These are phyloP conservation scores for Leucoma salicis DNA, from an alignment of 2,888 invertebrate species.

Conservation along the genomic window DNA sequence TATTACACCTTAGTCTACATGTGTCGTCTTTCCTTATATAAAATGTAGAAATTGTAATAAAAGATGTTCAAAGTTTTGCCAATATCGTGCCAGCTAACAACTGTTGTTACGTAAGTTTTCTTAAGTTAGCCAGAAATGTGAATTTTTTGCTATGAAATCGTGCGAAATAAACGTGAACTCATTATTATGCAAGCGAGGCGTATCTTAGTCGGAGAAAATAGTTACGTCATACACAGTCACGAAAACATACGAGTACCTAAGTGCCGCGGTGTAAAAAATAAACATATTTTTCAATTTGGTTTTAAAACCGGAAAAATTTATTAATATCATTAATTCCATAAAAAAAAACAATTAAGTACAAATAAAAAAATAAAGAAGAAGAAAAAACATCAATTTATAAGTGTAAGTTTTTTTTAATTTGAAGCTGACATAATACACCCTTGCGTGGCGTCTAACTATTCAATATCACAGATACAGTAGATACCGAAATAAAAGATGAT, in stretches of 20 bases:
- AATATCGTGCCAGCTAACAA: conserved; percentile 15
- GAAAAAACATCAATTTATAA: too few relatives aligned
- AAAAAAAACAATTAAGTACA: too few relatives aligned
- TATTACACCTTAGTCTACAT: not conserved
- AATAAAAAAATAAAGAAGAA: too few relatives aligned
- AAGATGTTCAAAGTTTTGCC: conserved; percentile 8
- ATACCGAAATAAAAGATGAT: too few relatives aligned
- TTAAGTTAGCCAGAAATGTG: conserved; percentile 20
- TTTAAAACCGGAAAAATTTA: too few relatives aligned
- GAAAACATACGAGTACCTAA: conserved; percentile 38
- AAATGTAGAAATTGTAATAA: conserved; percentile 9
- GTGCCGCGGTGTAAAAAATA: not conserved
- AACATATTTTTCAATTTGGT: not conserved
- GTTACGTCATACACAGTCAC: conserved; percentile 50
- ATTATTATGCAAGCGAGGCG: conserved; percentile 49
- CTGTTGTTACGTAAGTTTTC: conserved; percentile 34
- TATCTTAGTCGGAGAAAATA: conserved; percentile 47
- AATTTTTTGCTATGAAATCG: conserved; percentile 42
- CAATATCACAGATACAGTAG: too few relatives aligned
- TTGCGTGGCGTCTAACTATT: too few relatives aligned
- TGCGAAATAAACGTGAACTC: conserved; percentile 48
- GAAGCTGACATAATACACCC: too few relatives aligned
- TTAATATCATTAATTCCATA: too few relatives aligned
- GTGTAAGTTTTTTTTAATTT: too few relatives aligned
- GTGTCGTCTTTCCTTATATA: not conserved